Conservation (phyloP, 2,888 invertebrate species). For the Rhabditoides inermis region DNA sequence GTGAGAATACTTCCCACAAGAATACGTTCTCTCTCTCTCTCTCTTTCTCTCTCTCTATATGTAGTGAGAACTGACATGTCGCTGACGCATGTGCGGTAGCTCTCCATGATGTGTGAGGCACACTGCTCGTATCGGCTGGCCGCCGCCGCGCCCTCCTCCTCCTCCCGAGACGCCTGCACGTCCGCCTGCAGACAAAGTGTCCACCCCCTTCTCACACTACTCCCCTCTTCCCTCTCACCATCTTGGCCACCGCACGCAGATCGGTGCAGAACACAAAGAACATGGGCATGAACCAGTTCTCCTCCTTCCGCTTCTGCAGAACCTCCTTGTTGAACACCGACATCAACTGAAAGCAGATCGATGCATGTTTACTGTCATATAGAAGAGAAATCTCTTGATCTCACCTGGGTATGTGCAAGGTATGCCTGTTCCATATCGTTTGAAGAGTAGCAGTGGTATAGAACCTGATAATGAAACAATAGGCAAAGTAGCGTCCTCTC, state of each 20-base stretch:
- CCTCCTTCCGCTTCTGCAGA: constrained; percentile 76
- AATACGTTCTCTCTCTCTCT: too few species aligned
- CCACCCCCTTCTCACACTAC: neutral
- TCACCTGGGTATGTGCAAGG: constrained; percentile 31
- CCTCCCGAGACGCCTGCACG: constrained; percentile 14
- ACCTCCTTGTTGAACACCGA: constrained; percentile 58
- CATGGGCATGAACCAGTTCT: constrained; percentile 91
- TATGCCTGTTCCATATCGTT: constrained; percentile 28
- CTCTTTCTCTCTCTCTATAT: too few species aligned
- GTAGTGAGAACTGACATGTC: constrained; percentile 39
- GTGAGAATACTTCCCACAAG: too few species aligned
- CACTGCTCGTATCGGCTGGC: constrained; percentile 36
- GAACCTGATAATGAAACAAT: constrained; percentile 26
- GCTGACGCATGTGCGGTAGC: constrained; percentile 42
- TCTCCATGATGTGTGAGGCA: constrained; percentile 42
- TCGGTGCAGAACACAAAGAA: constrained; percentile 84
- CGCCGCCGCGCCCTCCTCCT: constrained; percentile 21
- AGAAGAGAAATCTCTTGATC: too few species aligned
- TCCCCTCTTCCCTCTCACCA: constrained; percentile 51
- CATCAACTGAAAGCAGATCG: constrained; percentile 27
- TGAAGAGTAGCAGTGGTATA: constrained; percentile 28
- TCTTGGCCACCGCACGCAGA: constrained; percentile 65
- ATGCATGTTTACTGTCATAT: neutral
- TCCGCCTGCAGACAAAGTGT: constrained; percentile 21
- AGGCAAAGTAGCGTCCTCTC: neutral